phyloP scores from a whole-genome alignment of 2,797 vertebrate species.

The Thunnus albacares region DNA sequence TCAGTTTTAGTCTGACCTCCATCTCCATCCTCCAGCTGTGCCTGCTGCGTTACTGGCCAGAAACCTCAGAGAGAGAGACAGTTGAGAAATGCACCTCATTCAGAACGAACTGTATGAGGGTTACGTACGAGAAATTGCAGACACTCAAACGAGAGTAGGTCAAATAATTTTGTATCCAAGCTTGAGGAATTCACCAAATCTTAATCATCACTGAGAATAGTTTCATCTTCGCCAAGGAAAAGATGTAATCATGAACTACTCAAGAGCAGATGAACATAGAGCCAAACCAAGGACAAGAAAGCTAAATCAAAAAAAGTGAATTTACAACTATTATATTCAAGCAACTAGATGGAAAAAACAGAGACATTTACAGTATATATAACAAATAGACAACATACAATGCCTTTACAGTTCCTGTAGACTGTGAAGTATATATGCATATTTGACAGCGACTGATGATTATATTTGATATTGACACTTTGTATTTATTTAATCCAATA shows the following conservation, averaged over 20 bases:
- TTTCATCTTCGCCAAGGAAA: slow-evolving; percentile 8
- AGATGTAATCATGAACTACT: background rate
- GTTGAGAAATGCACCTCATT: slow-evolving; percentile 13
- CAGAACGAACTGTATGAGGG: slow-evolving; percentile 3
- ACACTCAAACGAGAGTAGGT: slow-evolving; percentile 29
- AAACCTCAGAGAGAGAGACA: slow-evolving; percentile 8
- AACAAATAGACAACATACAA: no score
- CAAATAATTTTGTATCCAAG: background rate
- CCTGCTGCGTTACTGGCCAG: slow-evolving; percentile 31
- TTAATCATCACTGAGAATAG: background rate
- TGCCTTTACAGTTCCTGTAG: no score
- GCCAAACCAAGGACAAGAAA: no score
- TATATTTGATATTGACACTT: no score
- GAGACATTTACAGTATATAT: no score
- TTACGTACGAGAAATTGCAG: background rate
- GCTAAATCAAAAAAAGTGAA: no score
- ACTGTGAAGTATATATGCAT: no score
- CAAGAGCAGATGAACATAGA: background rate
- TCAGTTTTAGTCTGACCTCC: slow-evolving; percentile 30
- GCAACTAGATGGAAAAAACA: no score
- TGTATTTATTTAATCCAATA: no score
- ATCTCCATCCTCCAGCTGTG: slow-evolving; percentile 18
- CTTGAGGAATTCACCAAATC: background rate
- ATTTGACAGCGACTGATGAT: no score
- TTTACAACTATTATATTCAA: no score